Base-by-base conservation (phyloP, 2,888 invertebrate genomes). In the Linhomoeus sp. region DNA sequence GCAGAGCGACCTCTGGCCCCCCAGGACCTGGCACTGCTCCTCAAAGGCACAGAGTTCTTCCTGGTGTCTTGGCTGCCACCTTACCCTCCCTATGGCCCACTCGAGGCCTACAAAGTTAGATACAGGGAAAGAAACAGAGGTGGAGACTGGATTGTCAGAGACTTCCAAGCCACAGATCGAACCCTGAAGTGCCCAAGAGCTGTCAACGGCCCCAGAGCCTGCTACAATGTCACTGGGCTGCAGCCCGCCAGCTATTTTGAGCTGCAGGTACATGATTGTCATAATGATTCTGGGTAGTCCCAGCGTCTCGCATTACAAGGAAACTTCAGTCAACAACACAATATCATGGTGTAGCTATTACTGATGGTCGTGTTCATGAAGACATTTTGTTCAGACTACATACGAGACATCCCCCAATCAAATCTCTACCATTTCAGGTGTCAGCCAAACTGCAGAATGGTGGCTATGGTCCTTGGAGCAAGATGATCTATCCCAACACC, bases 21-120 rank as follows among this genome's bases (percentile, higher is more conserved):
- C 14, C 63, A 63, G 47, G 63, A 59, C 51, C 45, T 63, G 29
- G 58, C 59, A 15, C 60, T 62, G 26, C 59, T 58, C 26, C 58
- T 59, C 41, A 55, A 60, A 45, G 62, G 62, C 40, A 60, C 58
- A 41, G 58, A 60, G 49, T 62, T 60, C 55, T 61, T 64, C 52
- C 55, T 55, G 50, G 58, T 64, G 37, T 60, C 60, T 14, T 63
- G 63, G 63, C 51, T 63, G 44, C 63, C 63, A 20, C 63, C 63
- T 17, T 63, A 63, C 48, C 63, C 63, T 26, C 63, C 63, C 37
- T 62, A 62, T 49, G 63, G 63, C 15, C 63, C 63, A 12, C 59
- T 63, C 47, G 61, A 62, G 44, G 51, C 53, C 23, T 63, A 60
- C 55, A 61, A 61, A 53, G 51, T 62, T 22, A 53, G 58, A 23